A percentile compares a stretch with the other conserved stretches of the same genome.
phyloP scores from a whole-genome alignment of 1,140 invertebrate species.

The Saccostrea echinata region DNA sequence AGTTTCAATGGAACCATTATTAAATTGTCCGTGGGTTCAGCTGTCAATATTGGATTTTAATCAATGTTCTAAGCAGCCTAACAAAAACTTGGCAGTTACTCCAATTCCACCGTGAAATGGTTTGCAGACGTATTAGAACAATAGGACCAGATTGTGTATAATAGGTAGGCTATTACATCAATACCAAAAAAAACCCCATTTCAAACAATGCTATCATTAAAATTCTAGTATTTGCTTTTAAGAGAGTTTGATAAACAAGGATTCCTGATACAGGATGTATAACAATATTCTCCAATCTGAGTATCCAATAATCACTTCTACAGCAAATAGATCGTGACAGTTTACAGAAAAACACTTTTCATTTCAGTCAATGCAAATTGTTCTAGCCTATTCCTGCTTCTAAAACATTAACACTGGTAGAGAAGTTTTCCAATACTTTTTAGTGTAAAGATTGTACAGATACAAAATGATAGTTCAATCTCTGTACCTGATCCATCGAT shows the following conservation, averaged over 20 bases:
- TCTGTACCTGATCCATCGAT: not conserved
- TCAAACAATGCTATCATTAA: not conserved
- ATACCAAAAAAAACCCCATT: not conserved
- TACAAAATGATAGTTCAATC: not conserved
- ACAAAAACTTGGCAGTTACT: not conserved
- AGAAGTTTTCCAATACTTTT: constrained; percentile 21
- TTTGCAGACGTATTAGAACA: not conserved
- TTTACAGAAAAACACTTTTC: constrained; percentile 20
- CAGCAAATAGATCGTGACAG: not conserved
- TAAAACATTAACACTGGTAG: not conserved
- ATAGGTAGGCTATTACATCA: not conserved
- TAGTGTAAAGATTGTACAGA: not conserved
- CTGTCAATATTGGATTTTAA: constrained; percentile 31
- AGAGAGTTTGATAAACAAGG: constrained; percentile 11
- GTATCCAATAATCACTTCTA: not conserved
- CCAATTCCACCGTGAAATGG: constrained; percentile 6
- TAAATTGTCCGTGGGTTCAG: constrained; percentile 10
- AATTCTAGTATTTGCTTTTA: constrained; percentile 21
- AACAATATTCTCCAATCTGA: not conserved
- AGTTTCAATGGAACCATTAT: not conserved
- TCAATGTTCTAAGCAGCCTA: constrained; percentile 14
- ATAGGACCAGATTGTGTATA: not conserved
- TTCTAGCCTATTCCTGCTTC: not conserved
- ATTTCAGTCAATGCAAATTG: not conserved
- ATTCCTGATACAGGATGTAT: not conserved